Evolutionary conservation across 2,888 invertebrate species (phyloP).

Genomic region (Sialis fuliginosa): DNA sequence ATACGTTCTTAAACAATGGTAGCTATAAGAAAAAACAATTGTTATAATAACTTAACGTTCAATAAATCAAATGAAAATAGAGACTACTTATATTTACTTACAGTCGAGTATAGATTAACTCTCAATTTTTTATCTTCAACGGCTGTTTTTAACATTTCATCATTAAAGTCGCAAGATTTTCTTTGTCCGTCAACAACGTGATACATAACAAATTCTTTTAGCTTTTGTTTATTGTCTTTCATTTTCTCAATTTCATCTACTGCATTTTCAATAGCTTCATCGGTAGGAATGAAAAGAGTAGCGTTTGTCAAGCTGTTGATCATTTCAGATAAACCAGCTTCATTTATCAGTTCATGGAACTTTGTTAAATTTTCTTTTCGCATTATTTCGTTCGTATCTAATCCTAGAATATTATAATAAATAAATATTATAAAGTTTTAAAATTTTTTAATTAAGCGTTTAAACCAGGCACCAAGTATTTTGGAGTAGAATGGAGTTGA

Average conservation of each 20-base stretch:
- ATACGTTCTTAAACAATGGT: constrained; percentile 33
- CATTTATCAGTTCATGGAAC: constrained; percentile 34
- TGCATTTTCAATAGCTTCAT: constrained; percentile 38
- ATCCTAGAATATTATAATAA: constrained; percentile 12
- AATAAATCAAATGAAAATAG: neutral
- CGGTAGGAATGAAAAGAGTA: constrained; percentile 45
- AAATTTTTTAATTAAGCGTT: neutral
- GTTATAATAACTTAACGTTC: neutral
- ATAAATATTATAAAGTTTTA: neutral
- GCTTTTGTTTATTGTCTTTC: constrained; percentile 24
- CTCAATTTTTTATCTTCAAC: constrained; percentile 30
- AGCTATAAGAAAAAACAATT: constrained; percentile 19
- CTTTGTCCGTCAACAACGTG: constrained; percentile 39
- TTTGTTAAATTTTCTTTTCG: constrained; percentile 39
- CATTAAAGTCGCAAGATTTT: constrained; percentile 33
- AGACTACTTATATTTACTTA: constrained; percentile 17
- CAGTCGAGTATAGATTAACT: constrained; percentile 40
- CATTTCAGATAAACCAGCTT: constrained; percentile 32
- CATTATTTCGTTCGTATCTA: constrained; percentile 27
- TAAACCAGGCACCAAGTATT: neutral
- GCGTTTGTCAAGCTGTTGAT: constrained; percentile 37
- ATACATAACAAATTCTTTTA: constrained; percentile 40
- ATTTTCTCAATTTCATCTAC: constrained; percentile 23
- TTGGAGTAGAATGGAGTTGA: no score
- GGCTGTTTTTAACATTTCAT: constrained; percentile 29